phyloP scores from a whole-genome alignment of 2,888 invertebrate genomes.

The Nephrocerus scutellatus region DNA sequence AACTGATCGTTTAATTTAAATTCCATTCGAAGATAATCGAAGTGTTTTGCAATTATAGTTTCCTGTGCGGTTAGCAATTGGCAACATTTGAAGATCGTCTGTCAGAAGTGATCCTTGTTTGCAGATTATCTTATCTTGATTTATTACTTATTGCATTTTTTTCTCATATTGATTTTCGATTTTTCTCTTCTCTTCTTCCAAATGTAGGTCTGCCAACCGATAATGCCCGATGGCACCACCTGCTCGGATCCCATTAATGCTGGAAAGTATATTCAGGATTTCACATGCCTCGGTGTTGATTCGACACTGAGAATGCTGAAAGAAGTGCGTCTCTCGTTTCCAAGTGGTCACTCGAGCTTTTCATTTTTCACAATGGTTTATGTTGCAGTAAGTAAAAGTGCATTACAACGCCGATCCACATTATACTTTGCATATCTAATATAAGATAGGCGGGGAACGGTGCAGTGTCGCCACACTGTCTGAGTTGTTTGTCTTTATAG shows the following conservation, averaged over 20 bases:
- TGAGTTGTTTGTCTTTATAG: slow-evolving; percentile 4
- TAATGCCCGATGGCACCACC: slow-evolving; percentile 50
- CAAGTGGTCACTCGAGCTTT: slow-evolving; percentile 87
- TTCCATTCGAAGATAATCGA: no score
- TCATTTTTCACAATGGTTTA: slow-evolving; percentile 81
- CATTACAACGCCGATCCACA: background rate
- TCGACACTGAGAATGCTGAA: slow-evolving; percentile 54
- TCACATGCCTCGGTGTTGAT: slow-evolving; percentile 56
- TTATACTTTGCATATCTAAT: background rate
- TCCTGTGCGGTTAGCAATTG: no score
- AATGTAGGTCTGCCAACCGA: slow-evolving; percentile 70
- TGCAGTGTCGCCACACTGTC: slow-evolving; percentile 13
- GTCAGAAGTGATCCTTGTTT: no score
- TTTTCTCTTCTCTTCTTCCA: slow-evolving; percentile 6
- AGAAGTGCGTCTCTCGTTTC: slow-evolving; percentile 79
- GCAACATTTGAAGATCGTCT: no score
- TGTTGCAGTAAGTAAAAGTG: slow-evolving; percentile 62
- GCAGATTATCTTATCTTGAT: no score
- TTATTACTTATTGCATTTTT: no score
- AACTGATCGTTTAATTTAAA: no score
- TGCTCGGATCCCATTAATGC: slow-evolving; percentile 55
- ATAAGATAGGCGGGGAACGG: background rate
- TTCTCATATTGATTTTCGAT: background rate
- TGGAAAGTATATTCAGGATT: slow-evolving; percentile 64
- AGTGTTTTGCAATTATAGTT: no score